phyloP scores from a whole-genome alignment of 2,888 invertebrate species.

The Sylvicola fuscatus region DNA sequence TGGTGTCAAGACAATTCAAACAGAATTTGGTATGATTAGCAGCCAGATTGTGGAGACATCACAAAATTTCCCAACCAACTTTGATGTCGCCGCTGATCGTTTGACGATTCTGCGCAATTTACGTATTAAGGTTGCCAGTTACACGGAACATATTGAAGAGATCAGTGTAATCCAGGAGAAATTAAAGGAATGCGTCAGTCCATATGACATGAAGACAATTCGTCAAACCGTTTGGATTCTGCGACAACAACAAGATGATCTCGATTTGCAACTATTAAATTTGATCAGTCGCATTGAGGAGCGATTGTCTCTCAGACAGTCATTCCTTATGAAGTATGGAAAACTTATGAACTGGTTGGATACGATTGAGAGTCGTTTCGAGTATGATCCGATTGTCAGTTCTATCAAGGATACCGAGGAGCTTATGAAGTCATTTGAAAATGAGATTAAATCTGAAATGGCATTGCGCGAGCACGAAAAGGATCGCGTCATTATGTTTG shows the following conservation, averaged over 20 bases:
- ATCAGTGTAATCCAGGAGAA: slow-evolving; percentile 58
- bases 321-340: slow-evolving; percentile 44
- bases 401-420: slow-evolving; percentile 45
- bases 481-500: slow-evolving; percentile 53
- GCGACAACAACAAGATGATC: slow-evolving; percentile 58
- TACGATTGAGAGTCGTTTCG: slow-evolving; percentile 43
- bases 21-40: slow-evolving; percentile 41
- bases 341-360: slow-evolving; percentile 50
- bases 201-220: slow-evolving; percentile 60
- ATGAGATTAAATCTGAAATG: slow-evolving; percentile 56
- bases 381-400: slow-evolving; percentile 25
- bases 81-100: slow-evolving; percentile 40
- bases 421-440: slow-evolving; percentile 45
- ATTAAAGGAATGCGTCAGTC: slow-evolving; percentile 65
- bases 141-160: slow-evolving; percentile 41
- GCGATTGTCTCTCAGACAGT: slow-evolving; percentile 43
- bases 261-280: slow-evolving; percentile 56
- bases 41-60: slow-evolving; percentile 35
- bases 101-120: slow-evolving; percentile 39
- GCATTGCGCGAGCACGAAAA: slow-evolving; percentile 54
- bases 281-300: slow-evolving; percentile 54
- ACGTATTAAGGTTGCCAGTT: slow-evolving; percentile 26
- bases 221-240: slow-evolving; percentile 59
- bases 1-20: slow-evolving; percentile 35
- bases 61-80: slow-evolving; percentile 33